Evolutionary conservation across 2,113 vertebrate genomes (phyloP).

Genomic region (Lycaon pictus): DNA sequence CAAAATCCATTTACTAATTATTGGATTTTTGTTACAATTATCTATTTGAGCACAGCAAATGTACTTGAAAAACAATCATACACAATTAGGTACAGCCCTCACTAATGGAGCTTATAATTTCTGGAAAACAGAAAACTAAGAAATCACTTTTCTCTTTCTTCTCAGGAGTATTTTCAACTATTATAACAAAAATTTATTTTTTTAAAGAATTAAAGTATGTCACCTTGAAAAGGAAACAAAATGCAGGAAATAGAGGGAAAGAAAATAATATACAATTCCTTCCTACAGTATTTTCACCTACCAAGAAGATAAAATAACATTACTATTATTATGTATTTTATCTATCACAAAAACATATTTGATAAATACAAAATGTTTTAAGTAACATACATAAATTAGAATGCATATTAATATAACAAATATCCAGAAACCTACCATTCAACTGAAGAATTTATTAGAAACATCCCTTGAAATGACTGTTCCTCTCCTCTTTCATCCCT

Average conservation of each 20-base stretch:
- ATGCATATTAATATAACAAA: neutral
- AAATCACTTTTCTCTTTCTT: constrained; percentile 23
- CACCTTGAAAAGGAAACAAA: constrained; percentile 26
- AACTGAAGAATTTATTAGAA: neutral
- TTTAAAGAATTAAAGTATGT: neutral
- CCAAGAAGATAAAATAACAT: neutral
- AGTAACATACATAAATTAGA: neutral
- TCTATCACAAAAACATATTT: neutral
- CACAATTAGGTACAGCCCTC: neutral
- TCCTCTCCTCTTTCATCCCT: neutral
- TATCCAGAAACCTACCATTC: neutral
- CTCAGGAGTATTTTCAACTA: neutral
- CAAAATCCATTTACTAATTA: constrained; percentile 23
- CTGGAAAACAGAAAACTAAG: constrained; percentile 19
- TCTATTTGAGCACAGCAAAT: neutral
- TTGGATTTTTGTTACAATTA: constrained; percentile 31
- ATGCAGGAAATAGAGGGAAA: neutral
- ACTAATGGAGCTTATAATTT: constrained; percentile 27
- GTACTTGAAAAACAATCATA: neutral
- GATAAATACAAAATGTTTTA: neutral
- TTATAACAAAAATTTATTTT: neutral
- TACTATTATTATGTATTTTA: neutral
- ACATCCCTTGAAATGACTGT: neutral
- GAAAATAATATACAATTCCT: neutral
- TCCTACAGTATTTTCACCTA: neutral